These are phyloP conservation scores for Auanema freiburgensis DNA, from an alignment of 2,888 invertebrate genomes.

Conservation along the genomic window DNA sequence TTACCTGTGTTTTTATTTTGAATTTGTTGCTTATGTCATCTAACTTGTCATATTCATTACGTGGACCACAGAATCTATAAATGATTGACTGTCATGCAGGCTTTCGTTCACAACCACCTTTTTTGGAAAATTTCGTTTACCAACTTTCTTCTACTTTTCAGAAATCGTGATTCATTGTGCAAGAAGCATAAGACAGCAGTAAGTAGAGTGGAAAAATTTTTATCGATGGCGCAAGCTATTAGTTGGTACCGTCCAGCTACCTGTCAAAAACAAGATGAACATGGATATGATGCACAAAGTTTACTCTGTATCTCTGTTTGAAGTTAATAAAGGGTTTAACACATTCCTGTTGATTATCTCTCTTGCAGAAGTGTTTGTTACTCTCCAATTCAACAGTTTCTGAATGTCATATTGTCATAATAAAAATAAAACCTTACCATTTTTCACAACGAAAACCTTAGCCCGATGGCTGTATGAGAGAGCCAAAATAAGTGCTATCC, in stretches of 20 bases:
- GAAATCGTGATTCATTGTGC: conserved; percentile 9
- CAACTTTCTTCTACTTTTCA: conserved; percentile 6
- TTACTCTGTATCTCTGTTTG: conserved; percentile 21
- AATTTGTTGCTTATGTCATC: not conserved
- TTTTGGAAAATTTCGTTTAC: conserved; percentile 19
- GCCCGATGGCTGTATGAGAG: too few species aligned
- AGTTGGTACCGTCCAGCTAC: conserved; percentile 6
- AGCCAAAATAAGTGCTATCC: too few species aligned
- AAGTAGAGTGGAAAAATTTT: conserved; percentile 26
- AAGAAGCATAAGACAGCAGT: conserved; percentile 27
- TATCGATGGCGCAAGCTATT: conserved; percentile 25
- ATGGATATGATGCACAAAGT: not conserved
- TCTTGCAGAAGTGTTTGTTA: too few species aligned
- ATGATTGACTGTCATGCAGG: too few species aligned
- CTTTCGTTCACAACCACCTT: too few species aligned
- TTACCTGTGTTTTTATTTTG: too few species aligned
- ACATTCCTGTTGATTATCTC: not conserved
- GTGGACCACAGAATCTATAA: conserved; percentile 19
- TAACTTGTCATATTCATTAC: conserved; percentile 11
- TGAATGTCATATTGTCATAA: too few species aligned
- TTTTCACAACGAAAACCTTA: too few species aligned
- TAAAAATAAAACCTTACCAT: too few species aligned
- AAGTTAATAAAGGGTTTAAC: conserved; percentile 11
- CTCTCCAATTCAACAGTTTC: too few species aligned
- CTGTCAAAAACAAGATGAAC: conserved; percentile 1